A percentile compares a stretch with the other conserved stretches of the same genome.
Evolutionary conservation across 1,140 invertebrate genomes (phyloP).

Genomic region (Heliconius hermathena): DNA sequence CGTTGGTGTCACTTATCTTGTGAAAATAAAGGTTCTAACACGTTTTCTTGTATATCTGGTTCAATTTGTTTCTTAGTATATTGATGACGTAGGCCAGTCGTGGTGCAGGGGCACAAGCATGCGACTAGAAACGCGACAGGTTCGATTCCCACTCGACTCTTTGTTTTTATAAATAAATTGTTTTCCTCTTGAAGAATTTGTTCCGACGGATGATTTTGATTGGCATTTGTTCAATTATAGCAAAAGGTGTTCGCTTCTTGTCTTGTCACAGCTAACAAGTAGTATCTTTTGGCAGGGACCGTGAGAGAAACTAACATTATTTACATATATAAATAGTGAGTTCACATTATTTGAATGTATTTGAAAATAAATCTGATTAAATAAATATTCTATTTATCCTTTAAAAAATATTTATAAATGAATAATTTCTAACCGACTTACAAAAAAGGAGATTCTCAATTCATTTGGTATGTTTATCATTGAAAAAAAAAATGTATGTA

Average conservation of each 20-base stretch:
- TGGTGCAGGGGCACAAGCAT: too few species aligned
- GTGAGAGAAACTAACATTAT: neutral
- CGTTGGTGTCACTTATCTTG: slow-evolving; percentile 47
- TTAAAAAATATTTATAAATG: neutral
- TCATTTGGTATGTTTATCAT: neutral
- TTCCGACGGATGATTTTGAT: slow-evolving; percentile 70
- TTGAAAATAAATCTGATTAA: neutral
- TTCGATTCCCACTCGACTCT: too few species aligned
- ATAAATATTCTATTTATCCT: neutral
- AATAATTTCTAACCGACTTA: too few species aligned
- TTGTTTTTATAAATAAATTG: neutral
- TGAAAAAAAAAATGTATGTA: too few species aligned
- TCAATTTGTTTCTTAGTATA: neutral
- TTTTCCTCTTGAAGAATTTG: slow-evolving; percentile 43
- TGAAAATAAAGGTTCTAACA: slow-evolving; percentile 39
- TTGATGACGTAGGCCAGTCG: too few species aligned
- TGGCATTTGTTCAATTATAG: slow-evolving; percentile 68
- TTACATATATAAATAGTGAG: neutral
- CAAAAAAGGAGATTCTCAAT: too few species aligned
- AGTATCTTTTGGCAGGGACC: neutral
- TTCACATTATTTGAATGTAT: neutral
- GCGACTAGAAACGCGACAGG: too few species aligned
- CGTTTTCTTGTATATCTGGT: neutral
- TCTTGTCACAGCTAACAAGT: slow-evolving; percentile 10
- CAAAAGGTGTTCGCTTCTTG: slow-evolving; percentile 38